These are phyloP conservation scores for Callipepla californica DNA, from an alignment of 2,113 vertebrate genomes.

Conservation along the genomic window DNA sequence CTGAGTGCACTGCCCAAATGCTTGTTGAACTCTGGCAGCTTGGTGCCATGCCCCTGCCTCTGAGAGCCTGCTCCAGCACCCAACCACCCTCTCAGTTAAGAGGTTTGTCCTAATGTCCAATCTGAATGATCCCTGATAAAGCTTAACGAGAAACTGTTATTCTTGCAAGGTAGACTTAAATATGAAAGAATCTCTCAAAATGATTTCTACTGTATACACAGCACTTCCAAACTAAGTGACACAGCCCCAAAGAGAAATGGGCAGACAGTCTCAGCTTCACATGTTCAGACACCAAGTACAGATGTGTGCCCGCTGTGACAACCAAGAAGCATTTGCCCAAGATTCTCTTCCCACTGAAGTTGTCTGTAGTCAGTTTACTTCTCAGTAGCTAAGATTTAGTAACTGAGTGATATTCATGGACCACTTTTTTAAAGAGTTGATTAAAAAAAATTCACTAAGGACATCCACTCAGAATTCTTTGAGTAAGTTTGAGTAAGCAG, in stretches of 20 bases:
- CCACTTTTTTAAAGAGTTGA: not conserved
- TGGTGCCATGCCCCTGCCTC: not conserved
- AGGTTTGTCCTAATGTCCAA: not conserved
- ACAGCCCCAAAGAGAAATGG: not conserved
- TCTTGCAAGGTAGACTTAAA: not conserved
- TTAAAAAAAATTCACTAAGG: slow-evolving; percentile 7
- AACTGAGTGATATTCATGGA: not conserved
- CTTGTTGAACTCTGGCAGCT: not conserved
- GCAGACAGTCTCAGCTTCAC: not conserved
- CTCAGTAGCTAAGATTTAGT: slow-evolving; percentile 14
- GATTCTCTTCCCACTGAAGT: not conserved
- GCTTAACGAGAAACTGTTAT: not conserved
- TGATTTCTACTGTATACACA: not conserved
- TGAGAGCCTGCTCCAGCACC: not conserved
- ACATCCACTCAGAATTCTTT: not conserved
- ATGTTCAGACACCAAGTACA: not conserved
- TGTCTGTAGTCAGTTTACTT: slow-evolving; percentile 16
- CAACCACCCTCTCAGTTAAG: not conserved
- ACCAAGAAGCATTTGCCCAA: not conserved
- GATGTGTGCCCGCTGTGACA: not conserved
- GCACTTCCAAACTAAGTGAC: slow-evolving; percentile 39
- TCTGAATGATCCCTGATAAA: not conserved
- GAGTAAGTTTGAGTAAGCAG: not conserved
- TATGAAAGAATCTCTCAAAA: not conserved
- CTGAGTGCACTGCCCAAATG: not conserved